phyloP scores from a whole-genome alignment of 2,113 vertebrate genomes.

The Phaethon lepturus region DNA sequence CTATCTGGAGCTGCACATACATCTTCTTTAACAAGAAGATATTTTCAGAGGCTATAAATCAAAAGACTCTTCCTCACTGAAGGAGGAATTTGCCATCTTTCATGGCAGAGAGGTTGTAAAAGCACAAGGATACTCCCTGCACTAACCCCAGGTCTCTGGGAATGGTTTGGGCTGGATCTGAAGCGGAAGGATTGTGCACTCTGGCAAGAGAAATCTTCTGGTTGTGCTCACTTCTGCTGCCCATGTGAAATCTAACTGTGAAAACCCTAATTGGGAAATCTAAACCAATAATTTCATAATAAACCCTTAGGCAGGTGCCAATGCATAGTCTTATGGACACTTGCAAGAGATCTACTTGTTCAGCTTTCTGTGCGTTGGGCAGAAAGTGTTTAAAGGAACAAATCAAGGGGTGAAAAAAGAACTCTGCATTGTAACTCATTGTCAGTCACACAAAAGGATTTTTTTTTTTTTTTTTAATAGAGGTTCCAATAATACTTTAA shows the following conservation, averaged over 20 bases:
- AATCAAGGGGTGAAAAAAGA: background rate
- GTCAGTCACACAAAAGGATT: background rate
- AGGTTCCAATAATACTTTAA: background rate
- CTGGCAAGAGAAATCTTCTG: background rate
- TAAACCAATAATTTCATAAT: background rate
- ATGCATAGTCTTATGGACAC: background rate
- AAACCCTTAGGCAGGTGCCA: background rate
- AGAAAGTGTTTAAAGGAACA: background rate
- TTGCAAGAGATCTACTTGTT: background rate
- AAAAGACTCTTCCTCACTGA: background rate
- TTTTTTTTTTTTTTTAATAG: background rate
- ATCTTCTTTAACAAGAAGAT: background rate
- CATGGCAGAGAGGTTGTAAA: background rate
- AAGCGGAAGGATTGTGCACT: background rate
- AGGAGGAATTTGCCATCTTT: background rate
- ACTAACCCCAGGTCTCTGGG: background rate
- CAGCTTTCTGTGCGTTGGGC: background rate
- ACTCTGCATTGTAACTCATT: background rate
- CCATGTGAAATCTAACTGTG: background rate
- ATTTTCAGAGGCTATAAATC: background rate
- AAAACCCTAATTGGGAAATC: background rate
- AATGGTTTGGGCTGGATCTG: background rate
- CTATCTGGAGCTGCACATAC: background rate
- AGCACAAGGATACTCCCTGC: background rate
- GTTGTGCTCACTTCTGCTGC: background rate